These are phyloP conservation scores for Dromococcyx pavoninus DNA, from an alignment of 2,797 vertebrate genomes.

Conservation along the genomic window DNA sequence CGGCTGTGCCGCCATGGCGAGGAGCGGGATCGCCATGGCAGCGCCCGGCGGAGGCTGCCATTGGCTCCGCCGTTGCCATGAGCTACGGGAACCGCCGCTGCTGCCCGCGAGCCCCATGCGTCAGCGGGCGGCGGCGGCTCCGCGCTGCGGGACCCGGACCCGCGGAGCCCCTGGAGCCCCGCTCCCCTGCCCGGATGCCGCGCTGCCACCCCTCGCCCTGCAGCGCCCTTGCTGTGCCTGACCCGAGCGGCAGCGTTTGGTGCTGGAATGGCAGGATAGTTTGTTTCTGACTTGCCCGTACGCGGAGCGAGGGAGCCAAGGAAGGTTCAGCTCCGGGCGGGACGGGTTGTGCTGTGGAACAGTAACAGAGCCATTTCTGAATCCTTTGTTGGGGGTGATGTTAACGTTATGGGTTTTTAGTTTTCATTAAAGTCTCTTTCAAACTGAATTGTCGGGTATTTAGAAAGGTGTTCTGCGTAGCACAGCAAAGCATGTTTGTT, in stretches of 20 bases:
- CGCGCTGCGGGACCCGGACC: background rate
- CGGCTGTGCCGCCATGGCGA: conserved; percentile 62
- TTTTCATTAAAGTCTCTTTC: background rate
- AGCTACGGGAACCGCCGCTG: conserved; percentile 78
- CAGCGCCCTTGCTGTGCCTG: background rate
- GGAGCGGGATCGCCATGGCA: conserved; percentile 84
- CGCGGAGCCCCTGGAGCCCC: background rate
- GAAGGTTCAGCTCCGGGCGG: background rate
- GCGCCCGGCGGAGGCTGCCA: conserved; percentile 76
- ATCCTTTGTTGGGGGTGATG: rapidly evolving
- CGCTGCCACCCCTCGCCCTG: background rate
- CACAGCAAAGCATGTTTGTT: background rate
- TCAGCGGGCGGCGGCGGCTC: background rate
- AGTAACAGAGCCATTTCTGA: rapidly evolving
- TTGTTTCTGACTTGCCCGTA: background rate
- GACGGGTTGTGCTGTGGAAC: background rate
- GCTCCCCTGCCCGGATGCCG: too few relatives aligned
- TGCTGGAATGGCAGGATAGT: background rate
- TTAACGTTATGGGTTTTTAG: rapidly evolving
- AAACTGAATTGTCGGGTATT: background rate
- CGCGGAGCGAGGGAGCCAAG: background rate
- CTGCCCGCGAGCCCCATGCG: conserved; percentile 62
- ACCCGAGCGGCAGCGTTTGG: background rate
- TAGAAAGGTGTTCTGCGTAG: background rate
- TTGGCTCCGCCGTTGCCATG: conserved; percentile 89